Evolutionary conservation across 2,888 invertebrate genomes (phyloP).

Genomic region (Autographa gamma): DNA sequence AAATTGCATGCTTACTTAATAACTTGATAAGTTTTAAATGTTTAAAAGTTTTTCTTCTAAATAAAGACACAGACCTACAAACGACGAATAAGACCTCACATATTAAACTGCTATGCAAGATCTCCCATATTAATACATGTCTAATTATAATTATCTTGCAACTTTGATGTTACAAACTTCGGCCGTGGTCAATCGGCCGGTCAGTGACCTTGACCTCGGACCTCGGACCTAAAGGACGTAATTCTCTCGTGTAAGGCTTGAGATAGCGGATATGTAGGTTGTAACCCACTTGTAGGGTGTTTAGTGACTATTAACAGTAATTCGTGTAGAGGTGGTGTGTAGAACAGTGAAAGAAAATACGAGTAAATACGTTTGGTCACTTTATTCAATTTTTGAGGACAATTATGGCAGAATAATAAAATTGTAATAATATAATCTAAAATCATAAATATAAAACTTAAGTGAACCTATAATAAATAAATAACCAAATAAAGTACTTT

Average conservation of each 20-base stretch:
- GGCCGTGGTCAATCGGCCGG: conserved; percentile 38
- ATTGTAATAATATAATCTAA: too few relatives aligned
- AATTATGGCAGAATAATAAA: too few relatives aligned
- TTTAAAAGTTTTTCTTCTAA: too few relatives aligned
- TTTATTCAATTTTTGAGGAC: too few relatives aligned
- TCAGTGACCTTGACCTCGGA: conserved; percentile 41
- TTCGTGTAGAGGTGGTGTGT: background rate
- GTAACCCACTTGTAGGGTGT: background rate
- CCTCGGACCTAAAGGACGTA: conserved; percentile 21
- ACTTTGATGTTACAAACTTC: conserved; percentile 29
- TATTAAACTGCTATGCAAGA: background rate
- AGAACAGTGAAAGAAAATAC: too few relatives aligned
- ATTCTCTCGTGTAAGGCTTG: background rate
- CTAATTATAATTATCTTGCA: background rate
- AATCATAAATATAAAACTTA: too few relatives aligned
- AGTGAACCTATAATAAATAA: too few relatives aligned
- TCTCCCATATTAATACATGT: background rate
- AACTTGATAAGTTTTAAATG: too few relatives aligned
- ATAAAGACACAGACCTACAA: too few relatives aligned
- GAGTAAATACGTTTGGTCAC: too few relatives aligned
- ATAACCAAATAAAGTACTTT: too few relatives aligned
- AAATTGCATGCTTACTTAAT: too few relatives aligned
- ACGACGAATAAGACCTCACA: background rate
- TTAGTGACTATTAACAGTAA: background rate
- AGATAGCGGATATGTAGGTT: background rate